phyloP scores from a whole-genome alignment of 2,888 invertebrate genomes.

The Campaea margaritaria region DNA sequence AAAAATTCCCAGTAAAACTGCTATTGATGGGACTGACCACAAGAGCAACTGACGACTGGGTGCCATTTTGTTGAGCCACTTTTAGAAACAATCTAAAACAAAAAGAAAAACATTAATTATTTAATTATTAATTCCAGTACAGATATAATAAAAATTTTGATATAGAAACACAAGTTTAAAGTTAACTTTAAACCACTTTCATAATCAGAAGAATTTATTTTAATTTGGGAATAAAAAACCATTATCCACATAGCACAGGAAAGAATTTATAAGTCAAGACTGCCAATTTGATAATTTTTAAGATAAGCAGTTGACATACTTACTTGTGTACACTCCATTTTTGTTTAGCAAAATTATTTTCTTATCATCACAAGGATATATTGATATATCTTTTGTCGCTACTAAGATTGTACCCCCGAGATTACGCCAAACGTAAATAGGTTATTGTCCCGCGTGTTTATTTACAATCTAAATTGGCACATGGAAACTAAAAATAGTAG shows the following conservation, averaged over 20 bases:
- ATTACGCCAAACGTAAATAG: slow-evolving; percentile 50
- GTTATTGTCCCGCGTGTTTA: slow-evolving; percentile 63
- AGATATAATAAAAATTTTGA: slow-evolving; percentile 2
- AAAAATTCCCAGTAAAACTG: slow-evolving; percentile 91
- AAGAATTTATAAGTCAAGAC: slow-evolving; percentile 21
- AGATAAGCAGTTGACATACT: slow-evolving; percentile 63
- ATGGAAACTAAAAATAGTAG: slow-evolving; percentile 48
- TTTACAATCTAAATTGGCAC: slow-evolving; percentile 50
- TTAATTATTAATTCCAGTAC: background rate
- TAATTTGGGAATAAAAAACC: slow-evolving; percentile 10
- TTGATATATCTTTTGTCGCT: slow-evolving; percentile 45
- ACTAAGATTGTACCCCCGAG: slow-evolving; percentile 38
- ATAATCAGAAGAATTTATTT: background rate
- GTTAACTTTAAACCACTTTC: background rate
- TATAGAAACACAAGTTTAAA: background rate
- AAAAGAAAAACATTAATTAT: slow-evolving; percentile 53
- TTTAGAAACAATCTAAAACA: slow-evolving; percentile 85
- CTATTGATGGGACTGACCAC: slow-evolving; percentile 92
- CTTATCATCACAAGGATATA: slow-evolving; percentile 44
- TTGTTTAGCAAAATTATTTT: slow-evolving; percentile 44
- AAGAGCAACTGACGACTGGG: slow-evolving; percentile 90
- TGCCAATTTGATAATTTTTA: slow-evolving; percentile 42
- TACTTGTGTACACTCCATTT: slow-evolving; percentile 58
- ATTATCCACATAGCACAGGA: slow-evolving; percentile 9
- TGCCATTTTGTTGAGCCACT: slow-evolving; percentile 92